Evolutionary conservation across 2,113 vertebrate genomes (phyloP).

Genomic region (Cyanoderma ruficeps): DNA sequence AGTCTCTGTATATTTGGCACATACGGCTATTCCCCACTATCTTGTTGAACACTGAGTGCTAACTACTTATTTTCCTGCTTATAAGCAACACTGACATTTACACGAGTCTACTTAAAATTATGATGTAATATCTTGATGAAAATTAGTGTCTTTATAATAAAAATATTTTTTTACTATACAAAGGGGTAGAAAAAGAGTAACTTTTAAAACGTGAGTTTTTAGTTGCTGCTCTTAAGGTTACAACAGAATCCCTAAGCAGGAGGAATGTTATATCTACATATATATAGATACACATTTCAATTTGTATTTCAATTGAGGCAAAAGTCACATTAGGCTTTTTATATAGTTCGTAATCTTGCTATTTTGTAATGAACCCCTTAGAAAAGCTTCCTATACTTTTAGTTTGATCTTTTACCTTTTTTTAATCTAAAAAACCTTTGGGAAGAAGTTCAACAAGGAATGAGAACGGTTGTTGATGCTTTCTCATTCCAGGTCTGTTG

Average conservation of each 20-base stretch:
- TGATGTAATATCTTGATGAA: neutral
- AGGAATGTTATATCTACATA: neutral
- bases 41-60: neutral
- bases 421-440: neutral
- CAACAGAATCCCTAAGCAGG: neutral
- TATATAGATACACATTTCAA: rapidly evolving
- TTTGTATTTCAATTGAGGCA: neutral
- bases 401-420: neutral
- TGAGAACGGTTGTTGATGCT: neutral
- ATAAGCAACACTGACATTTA: neutral
- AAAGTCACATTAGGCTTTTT: neutral
- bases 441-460: neutral
- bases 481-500: neutral
- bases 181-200: neutral
- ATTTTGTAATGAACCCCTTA: neutral
- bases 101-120: neutral
- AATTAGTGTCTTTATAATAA: neutral
- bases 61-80: neutral
- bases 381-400: neutral
- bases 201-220: neutral
- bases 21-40: neutral
- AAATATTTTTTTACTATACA: neutral
- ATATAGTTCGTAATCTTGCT: neutral
- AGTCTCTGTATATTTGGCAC: neutral
- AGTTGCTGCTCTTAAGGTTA: neutral